These are phyloP conservation scores for Cettia cetti DNA, from an alignment of 2,113 vertebrate genomes.

Conservation along the genomic window DNA sequence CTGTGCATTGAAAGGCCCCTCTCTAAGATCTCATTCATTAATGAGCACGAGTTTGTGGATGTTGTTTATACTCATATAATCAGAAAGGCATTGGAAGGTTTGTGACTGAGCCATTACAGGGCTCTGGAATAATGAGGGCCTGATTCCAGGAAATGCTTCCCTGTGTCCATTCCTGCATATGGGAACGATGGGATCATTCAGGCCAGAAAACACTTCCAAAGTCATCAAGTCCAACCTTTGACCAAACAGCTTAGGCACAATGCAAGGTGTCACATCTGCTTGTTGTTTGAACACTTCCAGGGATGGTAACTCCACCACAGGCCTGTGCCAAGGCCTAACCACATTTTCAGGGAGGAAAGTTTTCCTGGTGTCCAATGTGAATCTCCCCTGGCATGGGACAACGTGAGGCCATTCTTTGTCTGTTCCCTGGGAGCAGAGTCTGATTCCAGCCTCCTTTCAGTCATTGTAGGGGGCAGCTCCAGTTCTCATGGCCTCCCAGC, in stretches of 20 bases:
- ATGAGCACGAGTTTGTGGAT: neutral
- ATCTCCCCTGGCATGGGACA: neutral
- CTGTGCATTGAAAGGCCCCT: conserved; percentile 23
- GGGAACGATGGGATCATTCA: neutral
- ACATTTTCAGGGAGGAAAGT: neutral
- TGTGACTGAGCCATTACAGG: neutral
- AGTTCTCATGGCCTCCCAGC: neutral
- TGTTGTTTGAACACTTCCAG: neutral
- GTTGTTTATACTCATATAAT: neutral
- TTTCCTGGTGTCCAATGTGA: neutral
- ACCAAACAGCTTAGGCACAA: neutral
- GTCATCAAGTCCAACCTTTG: neutral
- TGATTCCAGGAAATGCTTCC: neutral
- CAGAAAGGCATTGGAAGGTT: neutral
- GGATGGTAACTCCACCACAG: neutral
- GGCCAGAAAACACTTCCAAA: neutral
- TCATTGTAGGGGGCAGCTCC: neutral
- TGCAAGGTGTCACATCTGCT: neutral
- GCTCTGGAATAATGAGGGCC: neutral
- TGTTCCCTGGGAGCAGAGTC: neutral
- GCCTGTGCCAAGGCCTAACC: neutral
- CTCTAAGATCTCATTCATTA: conserved; percentile 25
- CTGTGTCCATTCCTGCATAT: neutral
- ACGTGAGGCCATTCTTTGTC: neutral
- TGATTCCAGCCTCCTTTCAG: neutral